Conservation (phyloP, 1,140 invertebrate genomes). For the Phenacoccus solenopsis region DNA sequence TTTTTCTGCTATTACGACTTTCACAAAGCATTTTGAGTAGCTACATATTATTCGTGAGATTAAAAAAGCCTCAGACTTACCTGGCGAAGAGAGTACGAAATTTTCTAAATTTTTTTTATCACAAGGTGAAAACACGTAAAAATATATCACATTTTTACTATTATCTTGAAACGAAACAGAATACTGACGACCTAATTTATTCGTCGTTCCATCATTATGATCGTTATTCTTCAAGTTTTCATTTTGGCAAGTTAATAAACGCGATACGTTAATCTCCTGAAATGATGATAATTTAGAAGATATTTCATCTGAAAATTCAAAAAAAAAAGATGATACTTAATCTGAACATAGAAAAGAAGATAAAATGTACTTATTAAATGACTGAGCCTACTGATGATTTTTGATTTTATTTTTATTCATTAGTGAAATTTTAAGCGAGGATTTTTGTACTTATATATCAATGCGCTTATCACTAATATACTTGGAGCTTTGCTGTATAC, state of each 20-base stretch:
- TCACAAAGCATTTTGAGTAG: no score
- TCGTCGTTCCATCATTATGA: neutral
- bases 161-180: neutral
- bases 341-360: no score
- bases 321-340: no score
- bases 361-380: no score
- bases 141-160: constrained; percentile 21
- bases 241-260: neutral
- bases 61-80: constrained; percentile 18
- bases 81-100: constrained; percentile 18
- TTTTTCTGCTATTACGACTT: no score
- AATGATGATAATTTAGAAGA: neutral
- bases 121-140: neutral
- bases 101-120: constrained; percentile 18
- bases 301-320: neutral
- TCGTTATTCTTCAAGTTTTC: neutral
- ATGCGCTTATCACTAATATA: no score
- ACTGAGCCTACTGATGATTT: no score
- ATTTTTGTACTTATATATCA: no score
- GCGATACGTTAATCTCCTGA: neutral
- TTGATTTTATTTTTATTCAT: no score
- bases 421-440: no score
- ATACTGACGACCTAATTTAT: constrained; percentile 21
- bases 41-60: no score
- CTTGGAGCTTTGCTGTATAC: no score